phyloP scores from a whole-genome alignment of 2,113 vertebrate species.

The Smithornis capensis region DNA sequence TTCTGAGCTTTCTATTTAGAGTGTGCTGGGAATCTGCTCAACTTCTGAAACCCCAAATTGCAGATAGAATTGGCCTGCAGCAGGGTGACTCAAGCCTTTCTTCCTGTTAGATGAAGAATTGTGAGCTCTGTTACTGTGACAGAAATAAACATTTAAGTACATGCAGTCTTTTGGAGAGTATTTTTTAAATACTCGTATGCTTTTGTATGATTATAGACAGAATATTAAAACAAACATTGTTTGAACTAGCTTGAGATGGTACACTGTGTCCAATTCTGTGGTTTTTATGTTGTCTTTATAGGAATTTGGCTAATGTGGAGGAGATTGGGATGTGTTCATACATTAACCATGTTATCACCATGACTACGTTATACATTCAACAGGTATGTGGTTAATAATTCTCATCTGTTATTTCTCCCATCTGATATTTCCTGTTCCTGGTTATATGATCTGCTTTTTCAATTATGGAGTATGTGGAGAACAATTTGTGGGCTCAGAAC shows the following conservation, averaged over 20 bases:
- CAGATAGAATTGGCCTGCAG: neutral
- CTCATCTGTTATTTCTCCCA: neutral
- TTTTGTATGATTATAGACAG: neutral
- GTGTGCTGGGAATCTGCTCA: conserved; percentile 50
- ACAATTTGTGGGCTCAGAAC: neutral
- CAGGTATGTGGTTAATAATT: conserved; percentile 81
- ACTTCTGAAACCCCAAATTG: conserved; percentile 29
- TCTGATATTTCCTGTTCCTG: neutral
- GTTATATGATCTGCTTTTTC: neutral
- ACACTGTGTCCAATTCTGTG: neutral
- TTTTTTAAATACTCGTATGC: neutral
- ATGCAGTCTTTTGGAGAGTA: neutral
- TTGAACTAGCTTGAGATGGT: neutral
- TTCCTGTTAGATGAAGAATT: neutral
- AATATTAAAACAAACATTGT: neutral
- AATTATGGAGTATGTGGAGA: neutral
- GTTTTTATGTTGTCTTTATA: conserved; percentile 56
- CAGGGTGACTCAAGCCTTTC: neutral
- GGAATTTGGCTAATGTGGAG: conserved; percentile 96
- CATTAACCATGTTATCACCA: conserved; percentile 96
- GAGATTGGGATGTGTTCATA: conserved; percentile 98
- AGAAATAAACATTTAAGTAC: conserved; percentile 2
- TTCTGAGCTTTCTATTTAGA: conserved; percentile 30
- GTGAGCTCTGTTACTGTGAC: neutral
- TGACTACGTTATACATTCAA: conserved; percentile 97